These are phyloP conservation scores for Patagioenas fasciata DNA, from an alignment of 2,113 vertebrate genomes.

Conservation along the genomic window DNA sequence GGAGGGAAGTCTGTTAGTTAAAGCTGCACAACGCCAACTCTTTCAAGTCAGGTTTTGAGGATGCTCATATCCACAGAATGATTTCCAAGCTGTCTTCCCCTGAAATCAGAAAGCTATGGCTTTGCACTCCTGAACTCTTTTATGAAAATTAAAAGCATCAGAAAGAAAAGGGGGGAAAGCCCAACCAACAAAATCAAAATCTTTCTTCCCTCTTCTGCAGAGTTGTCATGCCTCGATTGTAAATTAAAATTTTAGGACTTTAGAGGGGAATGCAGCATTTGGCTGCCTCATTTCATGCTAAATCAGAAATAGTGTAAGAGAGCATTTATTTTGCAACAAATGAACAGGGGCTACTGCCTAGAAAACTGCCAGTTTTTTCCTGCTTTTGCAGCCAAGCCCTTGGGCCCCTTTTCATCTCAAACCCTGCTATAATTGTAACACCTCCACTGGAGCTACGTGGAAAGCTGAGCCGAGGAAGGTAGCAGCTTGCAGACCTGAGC, in stretches of 20 bases:
- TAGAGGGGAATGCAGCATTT: neutral
- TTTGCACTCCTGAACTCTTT: neutral
- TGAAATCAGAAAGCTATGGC: neutral
- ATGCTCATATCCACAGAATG: neutral
- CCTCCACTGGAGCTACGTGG: neutral
- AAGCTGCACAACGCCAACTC: neutral
- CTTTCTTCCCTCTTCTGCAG: neutral
- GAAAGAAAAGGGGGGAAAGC: neutral
- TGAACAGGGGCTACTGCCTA: neutral
- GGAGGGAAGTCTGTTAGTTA: neutral
- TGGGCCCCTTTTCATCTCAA: constrained; percentile 26
- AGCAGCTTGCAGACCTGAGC: constrained; percentile 19
- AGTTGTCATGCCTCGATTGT: neutral
- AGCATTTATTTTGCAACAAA: neutral
- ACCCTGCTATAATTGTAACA: neutral
- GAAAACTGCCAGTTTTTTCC: neutral
- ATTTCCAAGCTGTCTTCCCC: neutral
- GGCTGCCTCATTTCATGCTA: neutral
- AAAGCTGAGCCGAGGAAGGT: neutral
- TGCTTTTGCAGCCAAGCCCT: neutral
- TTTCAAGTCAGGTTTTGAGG: neutral
- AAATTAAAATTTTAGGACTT: constrained; percentile 15
- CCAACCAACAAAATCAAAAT: neutral
- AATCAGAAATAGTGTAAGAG: neutral
- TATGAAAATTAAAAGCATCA: neutral